phyloP scores from a whole-genome alignment of 2,797 vertebrate species.

The Leucoraja ocellata region DNA sequence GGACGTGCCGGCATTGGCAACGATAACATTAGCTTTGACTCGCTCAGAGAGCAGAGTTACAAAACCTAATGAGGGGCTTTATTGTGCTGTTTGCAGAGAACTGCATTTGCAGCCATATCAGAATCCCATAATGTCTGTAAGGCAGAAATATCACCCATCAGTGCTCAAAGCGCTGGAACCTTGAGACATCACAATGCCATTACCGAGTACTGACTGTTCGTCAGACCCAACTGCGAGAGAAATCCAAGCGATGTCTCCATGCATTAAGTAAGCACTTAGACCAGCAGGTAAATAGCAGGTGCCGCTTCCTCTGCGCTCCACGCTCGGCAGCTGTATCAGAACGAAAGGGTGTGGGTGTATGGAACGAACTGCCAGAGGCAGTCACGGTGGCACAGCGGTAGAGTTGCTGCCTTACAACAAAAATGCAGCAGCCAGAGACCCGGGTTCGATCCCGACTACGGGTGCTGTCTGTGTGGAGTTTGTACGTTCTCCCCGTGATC shows the following conservation, averaged over 20 bases:
- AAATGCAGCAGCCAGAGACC: neutral
- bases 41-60: constrained; percentile 42
- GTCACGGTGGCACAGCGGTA: too few relatives aligned
- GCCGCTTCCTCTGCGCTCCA: neutral
- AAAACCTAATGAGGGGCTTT: constrained; percentile 36
- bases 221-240: neutral
- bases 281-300: neutral
- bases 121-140: constrained; percentile 42
- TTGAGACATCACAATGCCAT: neutral
- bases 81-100: constrained; percentile 41
- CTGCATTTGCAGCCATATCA: constrained; percentile 41
- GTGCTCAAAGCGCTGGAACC: constrained; percentile 25
- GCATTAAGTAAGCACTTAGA: constrained; percentile 28
- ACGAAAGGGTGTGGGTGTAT: neutral
- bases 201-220: constrained; percentile 4
- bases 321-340: neutral
- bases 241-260: neutral
- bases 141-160: constrained; percentile 27
- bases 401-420: too few relatives aligned
- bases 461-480: too few relatives aligned
- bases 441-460: too few relatives aligned
- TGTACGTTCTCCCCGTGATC: too few relatives aligned
- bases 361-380: too few relatives aligned
- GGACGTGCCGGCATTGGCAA: constrained; percentile 39
- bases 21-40: constrained; percentile 46